Evolutionary conservation across 2,113 vertebrate species (phyloP).

Genomic region (Empidonax traillii): DNA sequence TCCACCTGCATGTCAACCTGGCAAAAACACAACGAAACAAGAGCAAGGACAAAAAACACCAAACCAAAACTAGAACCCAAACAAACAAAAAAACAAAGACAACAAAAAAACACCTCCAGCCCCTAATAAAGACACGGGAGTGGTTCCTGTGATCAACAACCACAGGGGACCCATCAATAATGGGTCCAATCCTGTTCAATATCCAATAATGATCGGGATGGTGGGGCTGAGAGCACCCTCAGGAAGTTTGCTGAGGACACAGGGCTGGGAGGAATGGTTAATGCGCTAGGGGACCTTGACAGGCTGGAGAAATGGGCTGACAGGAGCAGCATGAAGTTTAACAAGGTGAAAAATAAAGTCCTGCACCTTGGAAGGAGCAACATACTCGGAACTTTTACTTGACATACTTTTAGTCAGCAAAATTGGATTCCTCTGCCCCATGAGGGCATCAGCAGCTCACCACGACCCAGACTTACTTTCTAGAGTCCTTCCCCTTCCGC

Average conservation of each 20-base stretch:
- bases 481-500: neutral
- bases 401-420: neutral
- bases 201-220: neutral
- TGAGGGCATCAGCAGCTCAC: neutral
- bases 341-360: neutral
- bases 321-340: neutral
- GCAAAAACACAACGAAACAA: neutral
- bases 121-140: neutral
- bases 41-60: neutral
- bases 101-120: neutral
- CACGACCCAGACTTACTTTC: rapidly evolving
- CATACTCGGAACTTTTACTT: neutral
- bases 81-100: no score
- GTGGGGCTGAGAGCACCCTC: neutral
- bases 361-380: neutral
- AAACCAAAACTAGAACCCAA: no score
- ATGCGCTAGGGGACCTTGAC: neutral
- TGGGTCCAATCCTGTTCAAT: neutral
- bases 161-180: neutral
- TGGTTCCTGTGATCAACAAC: neutral
- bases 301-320: neutral
- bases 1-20: neutral
- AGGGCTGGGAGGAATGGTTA: neutral
- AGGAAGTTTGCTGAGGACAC: neutral
- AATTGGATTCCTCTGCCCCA: neutral